These are phyloP conservation scores for Arrhamphus sclerolepis DNA, from an alignment of 2,797 vertebrate species.

Conservation along the genomic window DNA sequence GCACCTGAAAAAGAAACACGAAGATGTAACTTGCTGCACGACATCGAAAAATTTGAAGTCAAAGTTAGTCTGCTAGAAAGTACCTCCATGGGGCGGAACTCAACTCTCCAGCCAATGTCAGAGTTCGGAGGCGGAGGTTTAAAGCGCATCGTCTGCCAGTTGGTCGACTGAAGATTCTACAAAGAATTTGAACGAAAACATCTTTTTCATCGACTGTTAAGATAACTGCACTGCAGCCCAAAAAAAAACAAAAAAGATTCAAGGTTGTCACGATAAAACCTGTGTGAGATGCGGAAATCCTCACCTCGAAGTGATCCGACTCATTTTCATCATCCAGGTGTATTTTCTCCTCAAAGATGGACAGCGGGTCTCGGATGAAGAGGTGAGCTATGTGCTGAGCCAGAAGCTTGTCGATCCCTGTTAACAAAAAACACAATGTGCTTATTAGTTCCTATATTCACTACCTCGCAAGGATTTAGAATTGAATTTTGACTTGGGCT, in stretches of 20 bases:
- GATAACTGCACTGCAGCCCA: too few species aligned
- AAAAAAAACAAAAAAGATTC: too few species aligned
- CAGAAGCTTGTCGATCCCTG: slow-evolving; percentile 96
- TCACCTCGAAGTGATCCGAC: slow-evolving; percentile 98
- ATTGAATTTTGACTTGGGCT: neutral
- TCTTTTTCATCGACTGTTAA: neutral
- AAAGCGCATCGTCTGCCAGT: slow-evolving; percentile 99
- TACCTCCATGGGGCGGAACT: slow-evolving; percentile 99
- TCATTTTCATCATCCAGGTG: slow-evolving; percentile 96
- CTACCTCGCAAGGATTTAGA: too few species aligned
- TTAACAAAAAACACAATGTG: slow-evolving; percentile 54
- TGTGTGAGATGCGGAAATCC: neutral
- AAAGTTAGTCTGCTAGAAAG: neutral
- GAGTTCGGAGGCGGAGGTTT: slow-evolving; percentile 99
- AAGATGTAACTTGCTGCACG: neutral
- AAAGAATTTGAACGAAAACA: slow-evolving; percentile 27
- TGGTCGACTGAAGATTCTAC: slow-evolving; percentile 98
- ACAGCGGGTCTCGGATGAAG: slow-evolving; percentile 97
- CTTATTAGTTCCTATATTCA: neutral
- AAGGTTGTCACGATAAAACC: too few species aligned
- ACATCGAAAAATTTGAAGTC: neutral
- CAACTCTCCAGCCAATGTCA: slow-evolving; percentile 98
- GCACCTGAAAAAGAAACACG: slow-evolving; percentile 82
- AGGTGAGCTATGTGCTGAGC: slow-evolving; percentile 98
- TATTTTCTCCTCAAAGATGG: slow-evolving; percentile 94